Evolutionary conservation across 1,140 invertebrate genomes (phyloP), one percentile per base, ranked within the genome.

Genomic region (Hylaeus anthracinus): DNA sequence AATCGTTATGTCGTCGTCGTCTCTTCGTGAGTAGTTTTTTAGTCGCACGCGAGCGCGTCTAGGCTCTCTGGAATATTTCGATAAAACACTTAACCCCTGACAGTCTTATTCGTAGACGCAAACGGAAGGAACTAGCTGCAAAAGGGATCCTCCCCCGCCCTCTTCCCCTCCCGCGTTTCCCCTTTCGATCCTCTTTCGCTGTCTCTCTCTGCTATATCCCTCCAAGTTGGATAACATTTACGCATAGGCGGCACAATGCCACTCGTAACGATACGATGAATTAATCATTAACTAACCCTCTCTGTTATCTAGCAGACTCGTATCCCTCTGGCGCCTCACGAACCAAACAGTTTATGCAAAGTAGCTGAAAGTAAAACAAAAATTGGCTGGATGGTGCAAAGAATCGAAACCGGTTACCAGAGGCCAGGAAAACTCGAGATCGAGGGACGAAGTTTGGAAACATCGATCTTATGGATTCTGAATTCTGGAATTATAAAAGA

Each of bases 1-100:
- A 9, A 6, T 41, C 6, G 14, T 60, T 10, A n/a, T 1, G 45
- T 12, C 37, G 63, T 37, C 76, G 58, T 63, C 64, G 63, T 56
- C 65, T 45, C 43, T 45, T 45, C 43, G 63, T 58, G 64, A 56
- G 76, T 63, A 45, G 85, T 85, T 90, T 86, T 90, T 90, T 86
- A 84, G 75, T 78, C 81, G 81, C 90, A 90, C 90, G 90, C 89
- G 88, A 91, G 84, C 55, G 63, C 65, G 70, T 9, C 39, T 87
- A 74, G 65, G 81, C 83, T 82, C 79, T 65, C 79, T 81, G 76
- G 79, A 87, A 90, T 91, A 91, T 90, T 89, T 91, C 89, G 90
- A 92, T 91, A 85, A 90, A 89, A 89, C 90, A 90, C 87, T 89
- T 87, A 90, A 79, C 79, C 83, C 76, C 87, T 89, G 87, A 91